Conservation (phyloP, 2,888 invertebrate species). For the Hoplodrina ambigua region DNA sequence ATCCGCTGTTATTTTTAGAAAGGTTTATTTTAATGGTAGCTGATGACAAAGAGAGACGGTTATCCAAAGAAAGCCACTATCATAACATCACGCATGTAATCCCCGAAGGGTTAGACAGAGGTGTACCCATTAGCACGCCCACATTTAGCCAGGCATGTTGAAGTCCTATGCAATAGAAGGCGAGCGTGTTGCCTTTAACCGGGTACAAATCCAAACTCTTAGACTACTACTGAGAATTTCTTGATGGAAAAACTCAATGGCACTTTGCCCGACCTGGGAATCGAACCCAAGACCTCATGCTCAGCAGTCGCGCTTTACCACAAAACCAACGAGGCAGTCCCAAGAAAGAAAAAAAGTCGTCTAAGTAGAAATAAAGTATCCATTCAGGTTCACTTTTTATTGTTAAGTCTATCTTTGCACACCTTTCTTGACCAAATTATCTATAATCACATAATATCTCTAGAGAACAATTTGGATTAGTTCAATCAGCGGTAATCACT, state of each 20-base stretch:
- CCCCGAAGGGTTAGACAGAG: too few species aligned
- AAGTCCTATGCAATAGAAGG: too few species aligned
- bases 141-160: too few species aligned
- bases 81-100: neutral
- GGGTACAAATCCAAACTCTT: too few species aligned
- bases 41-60: neutral
- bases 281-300: too few species aligned
- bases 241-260: too few species aligned
- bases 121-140: too few species aligned
- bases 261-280: too few species aligned
- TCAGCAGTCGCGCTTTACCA: too few species aligned
- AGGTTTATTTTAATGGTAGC: neutral
- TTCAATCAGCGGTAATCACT: conserved; percentile 49
- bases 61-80: conserved; percentile 1
- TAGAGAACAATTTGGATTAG: conserved; percentile 34
- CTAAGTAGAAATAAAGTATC: conserved; percentile 8
- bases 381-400: neutral
- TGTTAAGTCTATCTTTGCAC: conserved; percentile 17
- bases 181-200: too few species aligned
- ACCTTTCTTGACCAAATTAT: conserved; percentile 22
- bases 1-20: conserved; percentile 3
- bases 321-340: too few species aligned
- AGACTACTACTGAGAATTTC: too few species aligned
- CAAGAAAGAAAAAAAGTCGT: neutral
- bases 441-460: conserved; percentile 43